These are phyloP conservation scores for Tenodera sinensis DNA, from an alignment of 2,888 invertebrate genomes.

Conservation along the genomic window DNA sequence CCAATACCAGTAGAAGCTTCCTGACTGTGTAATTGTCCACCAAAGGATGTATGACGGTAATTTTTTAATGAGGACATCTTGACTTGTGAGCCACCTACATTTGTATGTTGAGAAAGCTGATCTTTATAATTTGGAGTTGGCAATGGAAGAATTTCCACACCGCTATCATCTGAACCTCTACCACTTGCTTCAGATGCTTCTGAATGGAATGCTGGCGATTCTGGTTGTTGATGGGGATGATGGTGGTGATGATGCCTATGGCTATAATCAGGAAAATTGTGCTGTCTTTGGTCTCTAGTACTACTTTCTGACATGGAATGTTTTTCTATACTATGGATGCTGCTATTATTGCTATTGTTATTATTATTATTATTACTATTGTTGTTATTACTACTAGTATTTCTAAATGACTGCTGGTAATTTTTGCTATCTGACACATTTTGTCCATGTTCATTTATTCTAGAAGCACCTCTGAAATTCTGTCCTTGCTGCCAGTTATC, in stretches of 20 bases:
- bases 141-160: neutral
- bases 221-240: neutral
- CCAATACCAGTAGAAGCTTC: neutral
- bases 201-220: slow-evolving; percentile 5
- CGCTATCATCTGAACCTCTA: neutral
- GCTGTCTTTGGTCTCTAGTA: neutral
- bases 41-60: slow-evolving; percentile 34
- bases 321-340: neutral
- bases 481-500: slow-evolving; percentile 8
- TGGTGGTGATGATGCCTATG: neutral
- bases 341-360: neutral
- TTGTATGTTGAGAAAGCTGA: neutral
- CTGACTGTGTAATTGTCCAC: neutral
- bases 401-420: slow-evolving; percentile 3
- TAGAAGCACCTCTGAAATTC: neutral
- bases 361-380: neutral
- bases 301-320: slow-evolving; percentile 6
- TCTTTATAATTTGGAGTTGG: neutral
- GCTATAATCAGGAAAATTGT: neutral
- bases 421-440: neutral
- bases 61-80: slow-evolving; percentile 32
- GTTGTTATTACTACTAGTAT: neutral
- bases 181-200: neutral
- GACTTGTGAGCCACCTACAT: neutral
- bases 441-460: neutral